Conservation (phyloP, 2,797 vertebrate species). For the Eptatretus atami region DNA sequence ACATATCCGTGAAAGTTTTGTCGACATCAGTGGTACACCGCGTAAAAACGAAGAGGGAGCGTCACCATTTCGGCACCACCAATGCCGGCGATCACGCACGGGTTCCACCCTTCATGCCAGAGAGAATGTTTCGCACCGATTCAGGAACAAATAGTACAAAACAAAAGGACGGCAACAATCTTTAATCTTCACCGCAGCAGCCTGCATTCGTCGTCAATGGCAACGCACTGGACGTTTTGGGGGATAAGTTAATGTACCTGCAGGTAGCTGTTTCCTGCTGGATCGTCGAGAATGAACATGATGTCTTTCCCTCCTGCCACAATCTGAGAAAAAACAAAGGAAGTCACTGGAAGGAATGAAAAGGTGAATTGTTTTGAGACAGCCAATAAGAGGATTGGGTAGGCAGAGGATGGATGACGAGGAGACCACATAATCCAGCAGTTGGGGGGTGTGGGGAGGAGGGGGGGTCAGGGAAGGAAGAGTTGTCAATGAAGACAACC, state of each 20-base stretch:
- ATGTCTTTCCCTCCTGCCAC: conserved; percentile 19
- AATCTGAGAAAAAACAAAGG: conserved; percentile 15
- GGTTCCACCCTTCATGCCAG: no score
- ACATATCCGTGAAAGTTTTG: no score
- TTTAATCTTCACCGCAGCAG: no score
- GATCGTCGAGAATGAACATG: conserved; percentile 45
- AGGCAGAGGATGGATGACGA: no score
- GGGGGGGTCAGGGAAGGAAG: no score
- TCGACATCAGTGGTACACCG: no score
- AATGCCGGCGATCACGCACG: no score
- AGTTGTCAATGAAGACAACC: no score
- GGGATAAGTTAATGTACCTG: conserved; percentile 21
- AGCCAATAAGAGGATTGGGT: neutral
- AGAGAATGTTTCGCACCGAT: neutral
- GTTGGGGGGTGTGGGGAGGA: no score
- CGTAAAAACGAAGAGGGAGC: no score
- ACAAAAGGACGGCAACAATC: neutral
- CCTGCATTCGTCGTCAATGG: neutral
- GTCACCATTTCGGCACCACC: no score
- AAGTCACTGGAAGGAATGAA: conserved; percentile 7
- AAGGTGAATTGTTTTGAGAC: neutral
- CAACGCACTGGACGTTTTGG: neutral
- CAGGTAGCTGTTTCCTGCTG: conserved; percentile 77
- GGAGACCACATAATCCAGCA: no score
- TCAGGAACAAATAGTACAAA: neutral